Evolutionary conservation across 2,113 vertebrate species (phyloP).

Genomic region (Entelurus aequoreus): DNA sequence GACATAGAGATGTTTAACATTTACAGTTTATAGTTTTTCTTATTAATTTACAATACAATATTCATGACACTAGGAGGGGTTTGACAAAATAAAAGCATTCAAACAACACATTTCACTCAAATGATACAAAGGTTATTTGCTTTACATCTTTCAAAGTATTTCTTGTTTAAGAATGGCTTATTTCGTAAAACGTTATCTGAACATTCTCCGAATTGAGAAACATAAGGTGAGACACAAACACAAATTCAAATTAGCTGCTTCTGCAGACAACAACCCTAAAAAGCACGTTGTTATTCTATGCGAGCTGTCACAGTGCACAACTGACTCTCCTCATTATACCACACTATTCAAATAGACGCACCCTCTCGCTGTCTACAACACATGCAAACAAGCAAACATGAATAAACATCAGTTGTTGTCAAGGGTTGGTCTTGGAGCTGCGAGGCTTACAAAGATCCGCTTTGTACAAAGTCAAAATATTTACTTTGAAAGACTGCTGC

Average conservation of each 20-base stretch:
- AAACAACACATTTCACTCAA: neutral
- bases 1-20: no score
- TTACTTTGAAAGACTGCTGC: slow-evolving; percentile 71
- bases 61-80: no score
- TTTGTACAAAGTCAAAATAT: slow-evolving; percentile 73
- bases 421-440: slow-evolving; percentile 59
- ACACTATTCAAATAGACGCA: slow-evolving; percentile 62
- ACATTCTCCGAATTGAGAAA: slow-evolving; percentile 31
- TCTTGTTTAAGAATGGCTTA: slow-evolving; percentile 1
- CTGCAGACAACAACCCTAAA: slow-evolving; percentile 46
- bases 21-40: no score
- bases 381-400: slow-evolving; percentile 68
- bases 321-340: slow-evolving; percentile 67
- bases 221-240: slow-evolving; percentile 38
- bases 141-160: slow-evolving; percentile 4
- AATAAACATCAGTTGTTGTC: slow-evolving; percentile 69
- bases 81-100: no score
- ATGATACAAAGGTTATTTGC: no score
- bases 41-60: no score
- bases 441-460: slow-evolving; percentile 61
- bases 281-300: slow-evolving; percentile 67
- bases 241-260: slow-evolving; percentile 44
- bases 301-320: slow-evolving; percentile 62
- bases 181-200: slow-evolving; percentile 9
- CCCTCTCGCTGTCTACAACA: slow-evolving; percentile 61